Base-by-base conservation (phyloP, 2,113 vertebrate genomes). In the Hemiprocne comata region DNA sequence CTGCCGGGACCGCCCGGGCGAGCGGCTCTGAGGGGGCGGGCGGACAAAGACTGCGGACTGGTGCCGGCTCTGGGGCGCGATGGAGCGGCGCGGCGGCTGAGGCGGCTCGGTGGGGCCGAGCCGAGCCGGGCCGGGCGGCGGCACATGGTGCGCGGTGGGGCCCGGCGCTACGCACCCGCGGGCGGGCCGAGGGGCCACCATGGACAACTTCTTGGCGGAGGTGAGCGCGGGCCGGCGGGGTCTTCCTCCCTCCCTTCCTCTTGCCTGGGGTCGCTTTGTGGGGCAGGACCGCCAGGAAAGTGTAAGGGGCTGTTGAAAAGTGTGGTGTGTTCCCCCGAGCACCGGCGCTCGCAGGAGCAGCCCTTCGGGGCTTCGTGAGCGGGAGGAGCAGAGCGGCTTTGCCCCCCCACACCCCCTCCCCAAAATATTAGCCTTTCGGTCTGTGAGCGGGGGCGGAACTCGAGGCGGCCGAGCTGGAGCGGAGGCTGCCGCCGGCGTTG, bases 181-280 rank as follows among this genome's bases (percentile, higher is more conserved):
- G 86, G 64, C 74, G 78, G 74, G 83, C 84, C 76, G 36, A 69
- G 72, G 72, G 62, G 69, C 67, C 85, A 80, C 81, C 91, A 96
- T 96, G 95, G 95, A 95, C 50, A 87, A 84, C 91, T 96, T 96
- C 53, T 93, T 89, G 85, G 95, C 73, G 33, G 95, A 96, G 95
- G 95, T 89, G 93, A 96, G 95, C 34, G 58, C 58, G 69, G 62
- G 57, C 40, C 36, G 67, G 60, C 48, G 69, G 46, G 73, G 19
- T 18, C n/a, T 62, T 53, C 17, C 38, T 62, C 46, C 11, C 13
- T 20, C 54, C 36, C 7, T 21, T 60, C 13, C 51, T 50, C 4
- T 58, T 38, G 2, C 62, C n/a, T 46, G 90, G 23, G 24, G 23
- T 38, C 18, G 17, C 87, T 93, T 38, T 85, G 91, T 69, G 65